A percentile compares a stretch with the other conserved stretches of the same genome.
These are phyloP conservation scores for Colinus virginianus DNA, from an alignment of 2,113 vertebrate genomes.

Conservation along the genomic window DNA sequence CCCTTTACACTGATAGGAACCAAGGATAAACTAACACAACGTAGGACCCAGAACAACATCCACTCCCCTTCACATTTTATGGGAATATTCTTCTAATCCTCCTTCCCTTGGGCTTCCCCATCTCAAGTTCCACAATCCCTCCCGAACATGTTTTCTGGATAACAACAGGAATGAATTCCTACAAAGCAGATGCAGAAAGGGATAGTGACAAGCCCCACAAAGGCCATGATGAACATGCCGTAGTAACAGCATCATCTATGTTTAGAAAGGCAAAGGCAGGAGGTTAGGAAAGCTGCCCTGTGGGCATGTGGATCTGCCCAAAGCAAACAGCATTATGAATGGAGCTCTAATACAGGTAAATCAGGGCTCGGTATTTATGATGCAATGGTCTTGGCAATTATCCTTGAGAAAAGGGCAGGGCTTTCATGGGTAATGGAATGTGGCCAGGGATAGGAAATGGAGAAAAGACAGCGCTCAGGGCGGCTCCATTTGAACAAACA, in stretches of 20 bases:
- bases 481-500: neutral
- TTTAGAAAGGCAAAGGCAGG: neutral
- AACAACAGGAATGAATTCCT: neutral
- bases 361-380: neutral
- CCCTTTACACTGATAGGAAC: neutral
- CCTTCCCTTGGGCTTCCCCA: no score
- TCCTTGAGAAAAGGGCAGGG: neutral
- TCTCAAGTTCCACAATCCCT: neutral
- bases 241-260: neutral
- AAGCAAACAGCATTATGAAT: neutral
- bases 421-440: rapidly evolving
- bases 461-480: neutral
- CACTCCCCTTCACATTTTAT: neutral
- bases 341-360: neutral
- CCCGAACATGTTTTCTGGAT: neutral
- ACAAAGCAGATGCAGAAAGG: neutral
- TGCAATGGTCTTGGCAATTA: neutral
- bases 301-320: neutral
- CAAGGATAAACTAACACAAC: neutral
- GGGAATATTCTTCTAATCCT: neutral
- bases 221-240: rapidly evolving
- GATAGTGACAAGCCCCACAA: no score
- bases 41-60: neutral
- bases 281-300: neutral
- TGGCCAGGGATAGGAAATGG: rapidly evolving